Evolutionary conservation across 64 coral and sea anemone genomes (phyloP), one percentile per base, ranked within the genome.

Genomic region (Cladopsammia gracilis): DNA sequence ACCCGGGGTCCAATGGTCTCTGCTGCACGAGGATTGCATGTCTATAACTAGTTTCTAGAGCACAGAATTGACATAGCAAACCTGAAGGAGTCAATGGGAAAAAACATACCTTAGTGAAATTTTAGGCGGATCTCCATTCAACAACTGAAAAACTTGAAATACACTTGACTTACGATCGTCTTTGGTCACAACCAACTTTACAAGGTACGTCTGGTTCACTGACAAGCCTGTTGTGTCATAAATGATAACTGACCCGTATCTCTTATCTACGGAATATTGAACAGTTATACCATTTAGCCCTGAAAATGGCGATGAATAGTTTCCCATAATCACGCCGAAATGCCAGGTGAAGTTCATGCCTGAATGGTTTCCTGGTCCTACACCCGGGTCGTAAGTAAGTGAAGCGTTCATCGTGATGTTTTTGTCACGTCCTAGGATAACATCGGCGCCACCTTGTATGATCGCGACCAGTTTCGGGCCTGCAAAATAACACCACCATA

Each of bases 321-420:
- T 73, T 48, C 34, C 51, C 42, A 3, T 88, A 7, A 71, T 73
- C 8, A 23, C 12, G 1, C 56, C 71, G 24, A 54, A 92, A 25
- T 48, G 10, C 90, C 90, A 92, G 46, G 25, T 69, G 9, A 92
- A 83, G 8, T 43, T 92, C 23, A 92, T 84, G 0, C 67, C 66
- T 45, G 66, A 64, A 23, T 85, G n/a, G n/a, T 85, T 11, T 22
- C 79, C 90, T 8, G 52, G 78, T 66, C 79, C 90, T 73, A 92
- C 58, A n/a, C 64, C 79, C 15, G 90, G 90, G 69, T 92, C 90
- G 44, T 82, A 71, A 14, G 78, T 73, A 60, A 70, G 51, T 6
- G 65, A 83, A 0, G 90, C 90, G 50, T 85, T 80, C 5, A 92
- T 34, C 9, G 69, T 71, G 6, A 71, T 46, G n/a, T 44, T 60